Base-by-base conservation (phyloP, 64 coral and sea anemone genomes). In the Porites lutea region DNA sequence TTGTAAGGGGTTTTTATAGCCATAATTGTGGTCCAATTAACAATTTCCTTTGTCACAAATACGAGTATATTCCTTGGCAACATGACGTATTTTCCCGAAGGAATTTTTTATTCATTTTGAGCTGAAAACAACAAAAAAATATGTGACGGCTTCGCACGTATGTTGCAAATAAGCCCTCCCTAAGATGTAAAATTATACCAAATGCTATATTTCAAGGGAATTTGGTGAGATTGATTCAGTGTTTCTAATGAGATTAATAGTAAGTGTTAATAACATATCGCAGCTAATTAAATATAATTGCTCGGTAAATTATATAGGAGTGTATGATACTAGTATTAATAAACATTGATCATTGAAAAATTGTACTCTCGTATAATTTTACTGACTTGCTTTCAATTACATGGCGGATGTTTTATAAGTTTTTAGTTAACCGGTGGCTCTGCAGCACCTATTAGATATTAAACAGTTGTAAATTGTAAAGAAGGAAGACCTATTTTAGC, bases 391-490 rank as follows among this genome's bases (percentile, higher is more conserved):
- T 57, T 57, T 57, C 12, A 57, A 57, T 57, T 83, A 11, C 22
- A 13, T 44, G 14, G 7, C 2, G 16, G 59, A 48, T 63, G 44
- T 20, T 37, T 65, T 60, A 22, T 64, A 65, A 6, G 9, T 46
- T 62, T 19, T 7, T 18, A 14, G 51, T 6, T 47, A 16, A 10
- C 15, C 51, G 13, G n/a, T 3, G 47, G 46, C n/a, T 84, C 62
- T 84, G 54, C 37, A 37, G 27, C 27, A 37, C 27, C 27, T 37
- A 37, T 37, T 37, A 37, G 27, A 37, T 76, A 76, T n/a, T 50
- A 11, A 21, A 50, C 19, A 20, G 75, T 53, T 81, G 46, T 69
- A 84, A 84, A 84, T 84, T 84, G 81, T 84, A 84, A 68, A 48
- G 18, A 51, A 7, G 1, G 64, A 67, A 5, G n/a, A 64, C 27